A percentile compares a stretch with the other conserved stretches of the same genome.
Evolutionary conservation across 2,113 vertebrate species (phyloP).

Genomic region (Tragelaphus scriptus): DNA sequence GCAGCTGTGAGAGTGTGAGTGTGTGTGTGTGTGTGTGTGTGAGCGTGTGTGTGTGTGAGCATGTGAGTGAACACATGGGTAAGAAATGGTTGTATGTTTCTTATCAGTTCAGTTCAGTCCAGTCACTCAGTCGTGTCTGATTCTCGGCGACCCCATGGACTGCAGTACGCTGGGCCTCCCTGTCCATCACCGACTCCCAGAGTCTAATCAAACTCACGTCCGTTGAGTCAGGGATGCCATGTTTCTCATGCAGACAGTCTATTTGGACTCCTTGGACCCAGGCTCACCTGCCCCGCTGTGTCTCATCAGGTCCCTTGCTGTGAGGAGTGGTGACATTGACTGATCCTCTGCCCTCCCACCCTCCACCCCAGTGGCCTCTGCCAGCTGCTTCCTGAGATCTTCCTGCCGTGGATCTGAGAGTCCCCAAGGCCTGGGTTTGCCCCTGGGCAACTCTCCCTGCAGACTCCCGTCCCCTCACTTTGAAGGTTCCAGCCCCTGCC

Average conservation of each 20-base stretch:
- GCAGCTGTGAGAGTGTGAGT: background rate
- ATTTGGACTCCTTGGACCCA: background rate
- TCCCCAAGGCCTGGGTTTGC: background rate
- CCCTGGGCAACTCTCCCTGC: background rate
- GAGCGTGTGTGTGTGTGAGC: no score
- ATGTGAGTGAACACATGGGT: background rate
- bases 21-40: background rate
- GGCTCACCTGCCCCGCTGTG: background rate
- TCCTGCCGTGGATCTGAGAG: background rate
- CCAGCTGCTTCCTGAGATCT: background rate
- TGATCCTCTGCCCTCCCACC: background rate
- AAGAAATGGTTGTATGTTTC: background rate
- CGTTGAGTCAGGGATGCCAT: accelerated
- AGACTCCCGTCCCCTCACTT: background rate
- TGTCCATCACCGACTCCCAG: background rate
- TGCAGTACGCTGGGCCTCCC: background rate
- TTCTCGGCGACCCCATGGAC: background rate
- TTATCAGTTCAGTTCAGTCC: background rate
- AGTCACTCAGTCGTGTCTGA: background rate
- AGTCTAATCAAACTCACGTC: background rate
- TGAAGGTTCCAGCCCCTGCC: background rate
- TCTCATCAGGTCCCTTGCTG: background rate
- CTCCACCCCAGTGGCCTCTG: background rate
- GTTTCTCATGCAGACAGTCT: background rate
- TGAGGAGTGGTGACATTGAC: background rate